Base-by-base conservation (phyloP, 2,888 invertebrate genomes). In the Zygogramma bicolorata region DNA sequence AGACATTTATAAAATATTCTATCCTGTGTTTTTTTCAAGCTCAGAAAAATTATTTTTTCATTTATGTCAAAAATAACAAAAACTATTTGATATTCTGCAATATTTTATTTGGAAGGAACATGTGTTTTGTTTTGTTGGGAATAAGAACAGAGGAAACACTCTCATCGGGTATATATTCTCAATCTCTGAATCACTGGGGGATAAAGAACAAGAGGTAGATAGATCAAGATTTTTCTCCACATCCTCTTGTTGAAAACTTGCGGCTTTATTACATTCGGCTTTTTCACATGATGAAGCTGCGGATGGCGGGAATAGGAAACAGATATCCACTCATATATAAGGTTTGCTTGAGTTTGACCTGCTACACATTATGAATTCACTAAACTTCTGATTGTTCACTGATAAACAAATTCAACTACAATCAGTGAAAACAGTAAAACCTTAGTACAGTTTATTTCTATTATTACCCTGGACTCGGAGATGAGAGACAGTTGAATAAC, bases 331-430 rank as follows among this genome's bases (percentile, higher is more conserved):
- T 34, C 60, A 38, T 38, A 60, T 60, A 34, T 60, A 60, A 60
- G 34, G 60, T 34, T 60, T 60, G 60, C 38, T 60, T 20, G 38
- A 60, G 20, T 34, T 7, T 34, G 60, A 60, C 60, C 60, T 60
- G 38, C 58, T 60, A 38, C 22, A 34, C 38, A 34, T 34, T 60
- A 29, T 60, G 60, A 60, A 60, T 60, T 60, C 38, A 29, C 60
- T 34, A 27, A 60, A 34, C 60, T 60, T 60, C 22, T 20, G n/a
- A n/a, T n/a, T n/a, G n/a, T n/a, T n/a, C n/a, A n/a, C n/a, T n/a
- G n/a, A n/a, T n/a, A n/a, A n/a, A n/a, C n/a, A n/a, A n/a, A n/a
- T n/a, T n/a, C n/a, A n/a, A n/a, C n/a, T n/a, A n/a, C n/a, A n/a
- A n/a, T n/a, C n/a, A n/a, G n/a, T n/a, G n/a, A n/a, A n/a, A n/a